A percentile compares a stretch with the other conserved stretches of the same genome.
These are phyloP conservation scores for Cyclopterus lumpus DNA, from an alignment of 2,797 vertebrate genomes.

Conservation along the genomic window DNA sequence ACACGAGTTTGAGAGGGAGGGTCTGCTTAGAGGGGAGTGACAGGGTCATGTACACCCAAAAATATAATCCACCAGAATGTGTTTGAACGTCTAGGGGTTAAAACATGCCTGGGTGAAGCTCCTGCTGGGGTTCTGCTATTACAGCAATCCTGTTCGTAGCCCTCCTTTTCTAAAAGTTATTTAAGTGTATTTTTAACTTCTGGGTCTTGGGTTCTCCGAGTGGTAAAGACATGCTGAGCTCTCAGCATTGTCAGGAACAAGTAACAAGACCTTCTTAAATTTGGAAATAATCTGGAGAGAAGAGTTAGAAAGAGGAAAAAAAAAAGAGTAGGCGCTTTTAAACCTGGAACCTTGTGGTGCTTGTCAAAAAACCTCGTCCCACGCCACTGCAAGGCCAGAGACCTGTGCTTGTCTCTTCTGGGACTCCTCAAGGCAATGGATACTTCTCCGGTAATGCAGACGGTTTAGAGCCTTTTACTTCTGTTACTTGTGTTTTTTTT, in stretches of 20 bases:
- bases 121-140: conserved; percentile 49
- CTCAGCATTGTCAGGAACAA: conserved; percentile 39
- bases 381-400: not conserved
- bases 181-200: conserved; percentile 35
- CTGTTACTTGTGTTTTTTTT: not conserved
- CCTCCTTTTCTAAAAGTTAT: conserved; percentile 37
- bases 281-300: conserved; percentile 34
- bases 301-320: not conserved
- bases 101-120: conserved; percentile 20
- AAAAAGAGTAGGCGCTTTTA: conserved; percentile 13
- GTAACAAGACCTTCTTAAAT: conserved; percentile 30
- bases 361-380: conserved; percentile 13
- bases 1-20: conserved; percentile 69
- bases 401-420: not conserved
- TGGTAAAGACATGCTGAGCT: conserved; percentile 45
- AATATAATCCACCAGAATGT: conserved; percentile 24
- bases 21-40: conserved; percentile 43
- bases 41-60: conserved; percentile 51
- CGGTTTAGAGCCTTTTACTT: not conserved
- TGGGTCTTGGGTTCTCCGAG: conserved; percentile 22
- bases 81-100: conserved; percentile 11
- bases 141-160: conserved; percentile 59
- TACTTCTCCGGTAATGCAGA: not conserved
- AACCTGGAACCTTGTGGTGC: conserved; percentile 12
- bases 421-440: not conserved